Percentiles rank a stretch among this genome's conserved stretches.
phyloP scores from a whole-genome alignment of 1,140 invertebrate species.

The Penaeus vannamei region DNA sequence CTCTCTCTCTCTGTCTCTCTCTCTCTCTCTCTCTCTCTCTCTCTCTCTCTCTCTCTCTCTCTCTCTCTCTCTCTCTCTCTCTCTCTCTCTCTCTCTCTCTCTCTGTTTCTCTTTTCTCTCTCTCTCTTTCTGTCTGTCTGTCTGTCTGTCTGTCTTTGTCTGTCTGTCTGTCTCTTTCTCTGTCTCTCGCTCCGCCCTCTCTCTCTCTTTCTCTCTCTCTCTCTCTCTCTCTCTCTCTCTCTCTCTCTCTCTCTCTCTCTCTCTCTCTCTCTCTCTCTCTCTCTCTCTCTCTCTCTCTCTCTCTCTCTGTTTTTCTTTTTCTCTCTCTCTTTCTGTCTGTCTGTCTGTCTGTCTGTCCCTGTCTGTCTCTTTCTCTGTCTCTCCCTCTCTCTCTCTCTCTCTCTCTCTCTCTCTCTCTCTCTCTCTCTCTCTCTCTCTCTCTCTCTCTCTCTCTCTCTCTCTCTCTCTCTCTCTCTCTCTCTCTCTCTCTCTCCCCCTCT shows the following conservation, averaged over 20 bases:
- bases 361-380: not conserved
- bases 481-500: not conserved
- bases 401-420: not conserved
- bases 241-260: constrained; percentile 14
- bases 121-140: not conserved
- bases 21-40: too few species aligned
- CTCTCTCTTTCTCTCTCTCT: not conserved
- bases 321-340: not conserved
- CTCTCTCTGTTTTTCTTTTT: not conserved
- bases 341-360: not conserved
- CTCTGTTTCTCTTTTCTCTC: not conserved
- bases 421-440: not conserved
- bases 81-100: not conserved
- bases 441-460: not conserved
- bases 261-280: constrained; percentile 1
- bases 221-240: not conserved
- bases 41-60: not conserved
- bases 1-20: too few species aligned
- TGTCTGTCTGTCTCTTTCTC: not conserved
- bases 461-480: not conserved
- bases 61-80: not conserved
- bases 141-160: not conserved
- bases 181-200: not conserved
- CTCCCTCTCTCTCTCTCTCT: not conserved
- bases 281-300: not conserved